Percentiles rank a stretch among this genome's conserved stretches.
Evolutionary conservation across 2,113 vertebrate genomes (phyloP).

Genomic region (Anguilla rostrata): DNA sequence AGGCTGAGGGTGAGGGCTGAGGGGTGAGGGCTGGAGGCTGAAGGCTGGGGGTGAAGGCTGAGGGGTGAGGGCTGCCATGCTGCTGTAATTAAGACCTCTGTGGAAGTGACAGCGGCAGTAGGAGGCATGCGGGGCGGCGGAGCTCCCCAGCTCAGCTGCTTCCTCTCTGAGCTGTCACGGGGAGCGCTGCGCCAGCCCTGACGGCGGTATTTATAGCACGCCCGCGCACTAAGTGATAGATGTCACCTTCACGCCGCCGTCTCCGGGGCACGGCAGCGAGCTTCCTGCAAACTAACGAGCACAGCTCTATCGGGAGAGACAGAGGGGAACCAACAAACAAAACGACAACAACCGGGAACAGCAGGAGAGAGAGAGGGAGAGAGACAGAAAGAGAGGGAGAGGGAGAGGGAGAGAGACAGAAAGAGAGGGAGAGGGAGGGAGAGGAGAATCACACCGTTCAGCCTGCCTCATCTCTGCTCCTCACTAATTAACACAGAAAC

Average conservation of each 20-base stretch:
- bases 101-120: constrained; percentile 64
- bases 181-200: constrained; percentile 62
- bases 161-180: constrained; percentile 64
- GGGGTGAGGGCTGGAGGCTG: constrained; percentile 25
- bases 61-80: constrained; percentile 47
- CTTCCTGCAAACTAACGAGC: constrained; percentile 66
- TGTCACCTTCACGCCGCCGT: constrained; percentile 70
- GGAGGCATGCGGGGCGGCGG: constrained; percentile 43
- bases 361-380: constrained; percentile 26
- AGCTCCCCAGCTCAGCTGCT: constrained; percentile 63
- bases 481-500: constrained; percentile 53
- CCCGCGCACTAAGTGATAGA: constrained; percentile 69
- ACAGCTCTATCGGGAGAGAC: constrained; percentile 50
- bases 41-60: constrained; percentile 18
- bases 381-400: constrained; percentile 39
- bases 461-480: constrained; percentile 28
- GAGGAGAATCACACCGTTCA: constrained; percentile 32
- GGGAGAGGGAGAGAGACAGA: constrained; percentile 34
- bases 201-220: constrained; percentile 70
- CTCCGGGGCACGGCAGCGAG: constrained; percentile 58
- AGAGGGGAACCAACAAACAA: constrained; percentile 33
- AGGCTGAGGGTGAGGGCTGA: neutral
- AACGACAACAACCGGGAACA: constrained; percentile 20
- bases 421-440: constrained; percentile 37
- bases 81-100: constrained; percentile 69